These are phyloP conservation scores for Folsomia manolachei DNA, from an alignment of 2,888 invertebrate species.

Conservation along the genomic window DNA sequence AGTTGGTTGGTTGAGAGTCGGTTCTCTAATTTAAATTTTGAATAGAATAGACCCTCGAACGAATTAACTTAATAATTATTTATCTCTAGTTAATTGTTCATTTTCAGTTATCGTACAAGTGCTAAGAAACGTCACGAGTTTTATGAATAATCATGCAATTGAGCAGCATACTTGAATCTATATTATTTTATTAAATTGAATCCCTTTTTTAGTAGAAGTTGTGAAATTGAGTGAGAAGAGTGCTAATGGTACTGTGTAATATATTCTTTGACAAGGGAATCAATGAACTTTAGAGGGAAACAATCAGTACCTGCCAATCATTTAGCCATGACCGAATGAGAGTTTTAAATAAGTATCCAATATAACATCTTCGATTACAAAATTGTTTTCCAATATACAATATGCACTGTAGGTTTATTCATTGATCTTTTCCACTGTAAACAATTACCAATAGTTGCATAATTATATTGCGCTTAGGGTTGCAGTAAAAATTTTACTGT, in stretches of 20 bases:
- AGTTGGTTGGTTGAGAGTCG: background rate
- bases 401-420: no score
- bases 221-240: background rate
- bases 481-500: no score
- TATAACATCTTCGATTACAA: no score
- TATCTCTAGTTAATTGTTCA: background rate
- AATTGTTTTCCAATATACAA: no score
- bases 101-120: background rate
- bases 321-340: background rate
- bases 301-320: conserved; percentile 1
- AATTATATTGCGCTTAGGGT: no score
- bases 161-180: no score
- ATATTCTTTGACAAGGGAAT: background rate
- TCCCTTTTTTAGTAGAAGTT: background rate
- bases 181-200: no score
- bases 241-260: background rate
- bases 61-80: background rate
- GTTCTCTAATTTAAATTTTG: background rate
- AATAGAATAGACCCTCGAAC: no score
- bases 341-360: no score
- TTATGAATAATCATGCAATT: background rate
- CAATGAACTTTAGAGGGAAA: background rate
- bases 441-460: no score
- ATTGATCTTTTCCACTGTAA: no score
- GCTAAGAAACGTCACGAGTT: background rate